Evolutionary conservation across 2,888 invertebrate species (phyloP), one percentile per base, ranked within the genome.

Genomic region (Troides helena): DNA sequence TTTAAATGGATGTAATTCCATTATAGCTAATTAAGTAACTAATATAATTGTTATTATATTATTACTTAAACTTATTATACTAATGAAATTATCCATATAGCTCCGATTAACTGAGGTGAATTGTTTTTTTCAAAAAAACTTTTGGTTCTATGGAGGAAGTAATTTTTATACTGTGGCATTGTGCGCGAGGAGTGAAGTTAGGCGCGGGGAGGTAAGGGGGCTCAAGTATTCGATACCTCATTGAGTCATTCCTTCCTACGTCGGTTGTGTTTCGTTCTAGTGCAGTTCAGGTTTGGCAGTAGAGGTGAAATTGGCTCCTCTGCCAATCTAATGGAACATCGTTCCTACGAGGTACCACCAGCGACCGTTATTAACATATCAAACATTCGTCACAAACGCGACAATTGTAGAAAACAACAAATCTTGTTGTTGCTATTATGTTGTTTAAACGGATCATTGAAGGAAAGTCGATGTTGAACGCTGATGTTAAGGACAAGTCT

Each of bases 401-500:
- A 90, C 81, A 88, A 85, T 75, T 92, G 92, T 80, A 85, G 91
- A 72, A 92, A 93, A 79, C 91, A 92, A 81, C 91, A 92, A 81
- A 92, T 93, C 72, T 85, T 93, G 72, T 80, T 93, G 46, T 81
- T 93, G 73, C 83, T 93, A 90, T 85, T 93, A 93, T 93, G 93
- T 84, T 93, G 93, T 87, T 92, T 92, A 91, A 93, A 93, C 92
- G 93, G 91, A 85, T 93, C 92, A 84, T 93, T 88, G 88, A 92
- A 92, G 85, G 93, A 93, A 92, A 93, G 80, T 89, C 93, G 88
- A 83, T 92, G 92, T 87, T 93, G 92, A 93, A 90, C 74, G 80
- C 83, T 68, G 85, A 89, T 76, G 80, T 76, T 66, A 85, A 83
- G 80, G 86, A 78, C 71, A 86, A 83, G 79, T 74, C 80, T 73